phyloP scores from a whole-genome alignment of 2,113 vertebrate genomes.

The Eulemur macaco region DNA sequence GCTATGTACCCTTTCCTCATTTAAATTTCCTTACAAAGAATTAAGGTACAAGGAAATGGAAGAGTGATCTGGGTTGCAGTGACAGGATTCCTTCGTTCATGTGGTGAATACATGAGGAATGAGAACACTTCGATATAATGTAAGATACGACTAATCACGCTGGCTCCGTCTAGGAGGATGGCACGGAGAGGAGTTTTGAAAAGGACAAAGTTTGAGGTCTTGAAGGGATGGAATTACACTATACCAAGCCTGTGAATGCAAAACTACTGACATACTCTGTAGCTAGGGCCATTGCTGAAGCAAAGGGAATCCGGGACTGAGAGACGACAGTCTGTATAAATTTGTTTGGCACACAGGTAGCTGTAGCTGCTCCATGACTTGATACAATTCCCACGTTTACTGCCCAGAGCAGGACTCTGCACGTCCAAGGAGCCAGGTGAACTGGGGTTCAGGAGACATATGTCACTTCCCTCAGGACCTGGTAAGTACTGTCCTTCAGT shows the following conservation, averaged over 20 bases:
- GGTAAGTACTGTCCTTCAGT: accelerated
- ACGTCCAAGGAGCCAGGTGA: accelerated
- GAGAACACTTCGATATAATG: neutral
- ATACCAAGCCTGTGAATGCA: neutral
- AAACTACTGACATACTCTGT: accelerated
- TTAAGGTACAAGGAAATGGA: neutral
- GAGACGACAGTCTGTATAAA: neutral
- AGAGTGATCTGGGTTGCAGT: neutral
- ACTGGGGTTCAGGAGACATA: accelerated
- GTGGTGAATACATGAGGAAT: neutral
- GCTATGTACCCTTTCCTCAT: neutral
- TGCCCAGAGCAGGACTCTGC: neutral
- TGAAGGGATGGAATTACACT: neutral
- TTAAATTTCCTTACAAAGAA: neutral
- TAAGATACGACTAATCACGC: accelerated
- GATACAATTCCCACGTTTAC: neutral
- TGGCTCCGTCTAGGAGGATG: neutral
- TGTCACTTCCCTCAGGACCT: neutral
- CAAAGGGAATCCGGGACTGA: neutral
- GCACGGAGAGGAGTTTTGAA: neutral
- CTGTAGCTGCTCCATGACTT: too few species aligned
- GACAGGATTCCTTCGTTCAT: neutral
- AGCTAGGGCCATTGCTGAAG: too few species aligned
- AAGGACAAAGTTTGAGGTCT: neutral
- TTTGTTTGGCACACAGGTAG: accelerated